These are phyloP conservation scores for Asobara japonica DNA, from an alignment of 1,140 invertebrate species.

Conservation along the genomic window DNA sequence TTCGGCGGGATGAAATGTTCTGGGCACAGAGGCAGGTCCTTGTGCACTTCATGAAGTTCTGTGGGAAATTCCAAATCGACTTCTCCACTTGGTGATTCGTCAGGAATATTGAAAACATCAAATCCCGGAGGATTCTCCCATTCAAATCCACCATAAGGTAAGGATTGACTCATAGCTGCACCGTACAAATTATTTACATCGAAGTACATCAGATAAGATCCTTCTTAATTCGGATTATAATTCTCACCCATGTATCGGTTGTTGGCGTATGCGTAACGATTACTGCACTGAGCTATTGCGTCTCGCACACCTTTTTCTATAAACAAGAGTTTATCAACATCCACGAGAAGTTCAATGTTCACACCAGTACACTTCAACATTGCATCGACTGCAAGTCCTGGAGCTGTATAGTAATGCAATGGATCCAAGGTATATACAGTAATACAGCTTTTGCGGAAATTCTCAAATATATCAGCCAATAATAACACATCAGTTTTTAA, in stretches of 20 bases:
- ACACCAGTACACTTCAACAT: slow-evolving; percentile 46
- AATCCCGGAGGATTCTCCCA: neutral
- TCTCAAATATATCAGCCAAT: slow-evolving; percentile 64
- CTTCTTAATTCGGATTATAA: neutral
- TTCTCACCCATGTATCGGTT: neutral
- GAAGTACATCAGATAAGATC: neutral
- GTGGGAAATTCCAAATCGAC: slow-evolving; percentile 36
- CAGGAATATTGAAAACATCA: slow-evolving; percentile 31
- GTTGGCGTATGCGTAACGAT: neutral
- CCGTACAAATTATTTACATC: neutral
- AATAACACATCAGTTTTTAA: slow-evolving; percentile 59
- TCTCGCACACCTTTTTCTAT: neutral
- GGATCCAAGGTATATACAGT: slow-evolving; percentile 52
- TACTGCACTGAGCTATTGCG: neutral
- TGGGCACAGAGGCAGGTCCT: neutral
- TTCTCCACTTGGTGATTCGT: slow-evolving; percentile 63
- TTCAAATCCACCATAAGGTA: neutral
- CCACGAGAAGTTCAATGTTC: neutral
- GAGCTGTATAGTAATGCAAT: slow-evolving; percentile 54
- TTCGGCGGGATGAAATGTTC: neutral
- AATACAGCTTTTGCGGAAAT: slow-evolving; percentile 51
- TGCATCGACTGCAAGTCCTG: slow-evolving; percentile 59
- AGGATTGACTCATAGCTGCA: neutral
- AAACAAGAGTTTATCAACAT: neutral
- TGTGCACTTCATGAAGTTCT: slow-evolving; percentile 27